phyloP scores from a whole-genome alignment of 2,888 invertebrate species.

The Cephus pygmeus region DNA sequence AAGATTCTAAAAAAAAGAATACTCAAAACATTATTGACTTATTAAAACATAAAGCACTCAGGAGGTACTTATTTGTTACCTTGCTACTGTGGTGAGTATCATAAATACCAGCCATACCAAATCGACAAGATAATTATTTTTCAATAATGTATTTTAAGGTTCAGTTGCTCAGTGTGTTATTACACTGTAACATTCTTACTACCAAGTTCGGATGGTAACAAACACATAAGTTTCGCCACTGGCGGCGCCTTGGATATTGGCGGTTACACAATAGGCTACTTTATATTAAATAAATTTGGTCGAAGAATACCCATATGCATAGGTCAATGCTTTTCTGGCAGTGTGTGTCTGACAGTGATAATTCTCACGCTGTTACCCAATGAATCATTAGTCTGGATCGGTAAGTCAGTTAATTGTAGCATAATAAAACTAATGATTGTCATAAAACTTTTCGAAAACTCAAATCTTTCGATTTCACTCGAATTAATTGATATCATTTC shows the following conservation, averaged over 20 bases:
- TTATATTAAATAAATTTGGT: conserved; percentile 62
- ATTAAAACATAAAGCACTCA: conserved; percentile 29
- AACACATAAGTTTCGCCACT: conserved; percentile 67
- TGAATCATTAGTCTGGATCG: conserved; percentile 30
- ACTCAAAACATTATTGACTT: conserved; percentile 20
- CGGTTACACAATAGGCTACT: conserved; percentile 61
- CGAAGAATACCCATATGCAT: conserved; percentile 63
- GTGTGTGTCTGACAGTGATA: conserved; percentile 62
- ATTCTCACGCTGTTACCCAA: conserved; percentile 47
- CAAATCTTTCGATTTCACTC: not conserved
- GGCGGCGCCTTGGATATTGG: conserved; percentile 67
- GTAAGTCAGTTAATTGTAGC: conserved; percentile 31
- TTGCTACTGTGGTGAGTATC: not conserved
- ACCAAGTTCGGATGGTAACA: conserved; percentile 64
- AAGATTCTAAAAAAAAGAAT: conserved; percentile 14
- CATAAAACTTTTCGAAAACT: not conserved
- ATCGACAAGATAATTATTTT: not conserved
- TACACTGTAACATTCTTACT: conserved; percentile 64
- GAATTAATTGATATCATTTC: conserved; percentile 17
- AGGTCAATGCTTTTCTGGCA: conserved; percentile 63
- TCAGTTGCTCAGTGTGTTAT: conserved; percentile 65
- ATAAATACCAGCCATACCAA: not conserved
- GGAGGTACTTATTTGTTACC: conserved; percentile 22
- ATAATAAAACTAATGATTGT: not conserved
- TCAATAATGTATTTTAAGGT: conserved; percentile 54